Evolutionary conservation across 2,797 vertebrate genomes (phyloP), one percentile per base, ranked within the genome.

Genomic region (Rhinella marina): DNA sequence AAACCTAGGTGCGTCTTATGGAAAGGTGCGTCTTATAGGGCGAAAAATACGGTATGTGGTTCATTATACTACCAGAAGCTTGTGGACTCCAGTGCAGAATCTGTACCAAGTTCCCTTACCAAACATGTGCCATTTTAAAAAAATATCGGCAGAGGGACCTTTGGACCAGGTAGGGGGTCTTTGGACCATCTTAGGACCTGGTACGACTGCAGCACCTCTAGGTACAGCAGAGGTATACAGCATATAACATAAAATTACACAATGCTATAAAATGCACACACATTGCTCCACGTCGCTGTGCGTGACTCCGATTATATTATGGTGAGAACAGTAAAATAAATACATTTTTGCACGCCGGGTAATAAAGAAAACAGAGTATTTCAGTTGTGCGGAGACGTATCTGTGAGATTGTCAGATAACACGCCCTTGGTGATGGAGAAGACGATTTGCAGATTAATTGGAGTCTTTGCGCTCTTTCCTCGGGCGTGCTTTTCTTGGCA

Each of bases 401-500:
- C 8, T 41, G 25, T 48, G 7, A 73, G 52, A 84, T 41, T 84
- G 27, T 41, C 54, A 50, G 72, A 77, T 82, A 81, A 66, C 61
- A 81, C 83, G 50, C 88, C 56, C 88, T 88, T 64, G 70, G 68
- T 41, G n/a, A 52, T 61, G 10, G 7, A 56, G 17, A 25, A 84
- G 62, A 73, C 11, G 27, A 66, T 57, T 16, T 81, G 66, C 57
- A 72, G 77, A 75, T 73, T 50, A 50, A 75, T 87, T 82, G 11
- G 52, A 27, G 64, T 29, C 64, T 80, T 68, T 52, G 50, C 68
- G 48, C 72, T 64, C 6, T 75, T 64, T 80, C 87, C 82, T 17
- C 5, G 61, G 82, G 87, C 82, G 21, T 57, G 57, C 21, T 78
- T 87, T 87, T 83, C 81, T 87, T 87, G 86, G 72, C 81, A 87